These are phyloP conservation scores for Ornithoptera priamus DNA, from an alignment of 2,888 invertebrate genomes.

Conservation along the genomic window DNA sequence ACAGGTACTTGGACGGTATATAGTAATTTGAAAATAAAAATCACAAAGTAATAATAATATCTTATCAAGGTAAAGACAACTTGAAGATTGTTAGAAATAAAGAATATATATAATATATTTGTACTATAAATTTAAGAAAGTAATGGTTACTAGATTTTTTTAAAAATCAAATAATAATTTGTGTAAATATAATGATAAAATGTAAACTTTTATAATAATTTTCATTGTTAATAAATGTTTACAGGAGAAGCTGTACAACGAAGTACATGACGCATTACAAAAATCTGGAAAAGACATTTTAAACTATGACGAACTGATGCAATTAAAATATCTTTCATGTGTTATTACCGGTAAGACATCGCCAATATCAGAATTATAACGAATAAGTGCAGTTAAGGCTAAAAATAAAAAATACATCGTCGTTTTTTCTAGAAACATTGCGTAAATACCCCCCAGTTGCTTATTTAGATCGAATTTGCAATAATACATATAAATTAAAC, in stretches of 20 bases:
- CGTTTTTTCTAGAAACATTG: conserved; percentile 53
- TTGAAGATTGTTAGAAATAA: too few species aligned
- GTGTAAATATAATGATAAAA: too few species aligned
- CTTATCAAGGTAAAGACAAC: too few species aligned
- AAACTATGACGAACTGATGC: conserved; percentile 58
- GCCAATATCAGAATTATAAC: conserved; percentile 9
- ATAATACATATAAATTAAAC: conserved; percentile 47
- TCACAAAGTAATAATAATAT: too few species aligned
- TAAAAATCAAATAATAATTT: too few species aligned
- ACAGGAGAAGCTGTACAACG: conserved; percentile 57
- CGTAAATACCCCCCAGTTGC: conserved; percentile 55
- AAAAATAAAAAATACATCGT: conserved; percentile 3
- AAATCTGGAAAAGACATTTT: conserved; percentile 50
- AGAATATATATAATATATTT: background rate
- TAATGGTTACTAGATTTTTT: background rate
- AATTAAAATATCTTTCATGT: conserved; percentile 56
- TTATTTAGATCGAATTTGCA: conserved; percentile 56
- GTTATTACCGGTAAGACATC: conserved; percentile 53
- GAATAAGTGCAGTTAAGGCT: background rate
- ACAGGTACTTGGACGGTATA: conserved; percentile 45
- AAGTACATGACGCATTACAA: conserved; percentile 50
- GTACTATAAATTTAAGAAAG: background rate
- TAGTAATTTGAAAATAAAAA: background rate
- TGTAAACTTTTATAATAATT: too few species aligned
- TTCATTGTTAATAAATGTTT: background rate